These are phyloP conservation scores for Guaruba guarouba DNA, from an alignment of 2,113 vertebrate species.

Conservation along the genomic window DNA sequence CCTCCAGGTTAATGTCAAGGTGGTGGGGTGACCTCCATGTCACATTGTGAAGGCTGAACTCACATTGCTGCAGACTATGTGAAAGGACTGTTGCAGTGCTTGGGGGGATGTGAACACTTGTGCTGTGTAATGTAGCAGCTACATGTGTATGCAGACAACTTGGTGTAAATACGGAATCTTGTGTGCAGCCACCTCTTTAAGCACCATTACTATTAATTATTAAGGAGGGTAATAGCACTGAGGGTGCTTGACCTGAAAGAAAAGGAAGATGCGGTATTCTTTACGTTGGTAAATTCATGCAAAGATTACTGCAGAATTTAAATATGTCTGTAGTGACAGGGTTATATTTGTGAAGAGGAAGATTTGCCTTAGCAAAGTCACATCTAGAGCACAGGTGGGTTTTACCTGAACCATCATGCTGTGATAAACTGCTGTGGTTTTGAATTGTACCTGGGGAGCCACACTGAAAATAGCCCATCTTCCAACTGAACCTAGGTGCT, in stretches of 20 bases:
- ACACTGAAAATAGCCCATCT: neutral
- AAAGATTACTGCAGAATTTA: neutral
- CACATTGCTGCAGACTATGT: accelerated
- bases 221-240: neutral
- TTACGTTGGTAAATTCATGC: neutral
- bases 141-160: neutral
- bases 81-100: accelerated
- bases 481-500: neutral
- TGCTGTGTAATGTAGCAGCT: neutral
- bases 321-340: neutral
- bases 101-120: accelerated
- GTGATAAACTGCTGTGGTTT: neutral
- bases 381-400: neutral
- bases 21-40: accelerated
- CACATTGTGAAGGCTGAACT: neutral
- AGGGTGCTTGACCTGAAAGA: neutral
- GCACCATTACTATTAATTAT: neutral
- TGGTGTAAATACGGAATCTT: neutral
- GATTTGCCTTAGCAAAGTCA: neutral
- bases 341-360: neutral
- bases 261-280: neutral
- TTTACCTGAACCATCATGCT: neutral
- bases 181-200: neutral
- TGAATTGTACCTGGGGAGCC: neutral
- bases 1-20: neutral